Evolutionary conservation across 2,888 invertebrate species (phyloP).

Genomic region (Balanococcus diminutus): DNA sequence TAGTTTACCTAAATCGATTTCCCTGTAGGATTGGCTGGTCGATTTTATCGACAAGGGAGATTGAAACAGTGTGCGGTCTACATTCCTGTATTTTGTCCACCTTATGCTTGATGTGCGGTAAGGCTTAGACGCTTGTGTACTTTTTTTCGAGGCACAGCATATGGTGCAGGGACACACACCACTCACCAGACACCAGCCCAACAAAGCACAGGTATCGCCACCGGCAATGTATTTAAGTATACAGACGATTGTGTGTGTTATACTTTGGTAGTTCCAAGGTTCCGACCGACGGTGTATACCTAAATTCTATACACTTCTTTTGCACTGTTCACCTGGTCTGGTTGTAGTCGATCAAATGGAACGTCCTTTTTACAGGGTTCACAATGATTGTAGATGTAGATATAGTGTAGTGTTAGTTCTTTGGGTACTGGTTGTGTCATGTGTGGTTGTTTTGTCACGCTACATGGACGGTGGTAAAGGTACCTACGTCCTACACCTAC

Average conservation of each 20-base stretch:
- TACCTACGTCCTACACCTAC: too few relatives aligned
- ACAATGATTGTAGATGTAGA: too few relatives aligned
- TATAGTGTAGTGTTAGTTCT: too few relatives aligned
- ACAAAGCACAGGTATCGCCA: background rate
- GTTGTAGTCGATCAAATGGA: background rate
- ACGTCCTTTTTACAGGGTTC: background rate
- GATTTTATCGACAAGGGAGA: background rate
- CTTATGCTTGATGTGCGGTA: background rate
- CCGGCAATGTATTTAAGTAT: background rate
- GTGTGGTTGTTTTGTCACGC: too few relatives aligned
- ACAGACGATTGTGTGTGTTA: background rate
- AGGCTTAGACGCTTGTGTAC: background rate
- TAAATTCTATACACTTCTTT: background rate
- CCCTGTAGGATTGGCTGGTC: background rate
- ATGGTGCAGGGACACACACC: slow-evolving; percentile 22
- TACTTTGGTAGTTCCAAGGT: slow-evolving; percentile 2
- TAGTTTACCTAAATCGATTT: background rate
- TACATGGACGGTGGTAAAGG: too few relatives aligned
- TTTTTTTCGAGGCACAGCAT: background rate
- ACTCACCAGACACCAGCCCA: background rate
- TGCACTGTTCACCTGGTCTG: background rate
- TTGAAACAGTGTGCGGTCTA: slow-evolving; percentile 19
- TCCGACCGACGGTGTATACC: background rate
- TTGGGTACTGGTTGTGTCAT: too few relatives aligned
- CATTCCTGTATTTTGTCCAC: slow-evolving; percentile 16